phyloP scores from a whole-genome alignment of 2,113 vertebrate species.

The Camelus bactrianus region DNA sequence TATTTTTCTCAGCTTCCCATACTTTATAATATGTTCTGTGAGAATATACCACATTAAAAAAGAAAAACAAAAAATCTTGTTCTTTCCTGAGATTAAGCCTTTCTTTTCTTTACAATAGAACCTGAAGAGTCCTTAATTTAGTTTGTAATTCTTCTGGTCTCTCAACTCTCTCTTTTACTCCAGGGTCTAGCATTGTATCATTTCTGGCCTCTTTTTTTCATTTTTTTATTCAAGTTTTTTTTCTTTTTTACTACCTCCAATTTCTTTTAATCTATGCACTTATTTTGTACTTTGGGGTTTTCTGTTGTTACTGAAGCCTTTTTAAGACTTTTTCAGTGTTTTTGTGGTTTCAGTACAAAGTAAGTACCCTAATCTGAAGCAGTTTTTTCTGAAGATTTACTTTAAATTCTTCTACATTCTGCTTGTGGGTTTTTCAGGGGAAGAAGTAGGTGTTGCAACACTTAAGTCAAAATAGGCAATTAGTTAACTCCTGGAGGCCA shows the following conservation, averaged over 20 bases:
- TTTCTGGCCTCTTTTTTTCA: not conserved
- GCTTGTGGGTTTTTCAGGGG: not conserved
- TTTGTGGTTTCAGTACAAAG: constrained; percentile 59
- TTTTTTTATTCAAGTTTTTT: not conserved
- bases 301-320: constrained; percentile 11
- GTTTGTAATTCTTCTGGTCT: not conserved
- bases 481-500: not conserved
- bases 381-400: constrained; percentile 39
- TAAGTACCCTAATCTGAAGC: not conserved
- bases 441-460: not conserved
- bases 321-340: constrained; percentile 23
- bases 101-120: constrained; percentile 16
- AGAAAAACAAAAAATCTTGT: not conserved
- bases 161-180: not conserved
- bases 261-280: not conserved
- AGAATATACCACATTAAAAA: not conserved
- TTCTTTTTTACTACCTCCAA: not conserved
- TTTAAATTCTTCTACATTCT: constrained; percentile 25
- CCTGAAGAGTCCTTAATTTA: not conserved
- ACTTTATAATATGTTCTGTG: not conserved
- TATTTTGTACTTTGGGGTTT: constrained; percentile 2
- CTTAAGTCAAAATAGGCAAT: not conserved
- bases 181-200: not conserved
- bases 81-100: not conserved
- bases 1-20: not conserved